These are phyloP conservation scores for Drosophila meridiana DNA, from an alignment of 2,888 invertebrate genomes.

Conservation along the genomic window DNA sequence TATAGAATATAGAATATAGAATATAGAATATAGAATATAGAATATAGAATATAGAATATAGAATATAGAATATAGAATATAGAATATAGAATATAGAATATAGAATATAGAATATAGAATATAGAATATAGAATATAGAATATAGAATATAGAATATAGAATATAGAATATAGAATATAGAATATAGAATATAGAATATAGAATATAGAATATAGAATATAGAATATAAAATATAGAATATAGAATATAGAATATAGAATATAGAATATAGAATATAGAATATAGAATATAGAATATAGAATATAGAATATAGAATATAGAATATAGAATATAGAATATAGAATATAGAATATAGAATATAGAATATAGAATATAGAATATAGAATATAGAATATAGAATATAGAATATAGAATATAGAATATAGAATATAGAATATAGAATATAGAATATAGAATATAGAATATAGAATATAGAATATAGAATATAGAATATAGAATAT, in stretches of 20 bases:
- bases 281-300: slow-evolving; percentile 2
- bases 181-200: slow-evolving; percentile 1
- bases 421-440: slow-evolving; percentile 1
- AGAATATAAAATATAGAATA: slow-evolving; percentile 2
- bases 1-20: background rate
- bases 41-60: background rate
- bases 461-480: slow-evolving; percentile 2
- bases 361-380: slow-evolving; percentile 1
- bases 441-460: background rate
- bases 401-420: slow-evolving; percentile 2
- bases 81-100: background rate
- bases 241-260: slow-evolving; percentile 1
- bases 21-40: background rate
- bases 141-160: background rate
- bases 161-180: slow-evolving; percentile 3
- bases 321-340: slow-evolving; percentile 1
- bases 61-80: background rate
- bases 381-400: slow-evolving; percentile 2
- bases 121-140: background rate
- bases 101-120: background rate
- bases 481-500: slow-evolving; percentile 2
- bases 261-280: slow-evolving; percentile 2
- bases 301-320: slow-evolving; percentile 1
- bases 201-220: slow-evolving; percentile 2
- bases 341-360: slow-evolving; percentile 2